A percentile compares a stretch with the other conserved stretches of the same genome.
These are phyloP conservation scores for Dasypus novemcinctus DNA, from an alignment of 2,113 vertebrate genomes.

Conservation along the genomic window DNA sequence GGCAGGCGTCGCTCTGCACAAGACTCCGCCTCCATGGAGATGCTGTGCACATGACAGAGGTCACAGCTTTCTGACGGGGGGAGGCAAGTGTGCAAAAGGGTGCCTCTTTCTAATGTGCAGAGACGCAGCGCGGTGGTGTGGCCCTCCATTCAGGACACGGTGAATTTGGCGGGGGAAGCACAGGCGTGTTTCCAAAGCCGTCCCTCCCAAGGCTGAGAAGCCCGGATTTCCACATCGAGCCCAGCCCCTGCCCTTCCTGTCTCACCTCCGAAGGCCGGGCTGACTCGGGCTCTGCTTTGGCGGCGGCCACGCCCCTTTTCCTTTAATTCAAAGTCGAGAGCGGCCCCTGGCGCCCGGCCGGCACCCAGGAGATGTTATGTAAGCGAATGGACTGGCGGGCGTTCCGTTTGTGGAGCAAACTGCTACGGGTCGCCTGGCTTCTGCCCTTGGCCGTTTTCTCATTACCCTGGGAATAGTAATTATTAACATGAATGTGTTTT, in stretches of 20 bases:
- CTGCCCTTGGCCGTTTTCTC: background rate
- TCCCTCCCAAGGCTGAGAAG: background rate
- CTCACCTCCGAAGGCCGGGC: background rate
- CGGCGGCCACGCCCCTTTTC: background rate
- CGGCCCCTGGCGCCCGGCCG: background rate
- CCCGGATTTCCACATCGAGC: background rate
- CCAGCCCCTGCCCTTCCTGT: background rate
- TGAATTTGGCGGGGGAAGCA: rapidly evolving
- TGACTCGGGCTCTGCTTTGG: background rate
- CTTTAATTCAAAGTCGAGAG: background rate
- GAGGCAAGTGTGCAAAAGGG: background rate
- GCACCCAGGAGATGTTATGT: too few relatives aligned
- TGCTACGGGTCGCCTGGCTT: background rate
- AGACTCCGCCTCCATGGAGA: background rate
- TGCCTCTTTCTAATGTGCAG: background rate
- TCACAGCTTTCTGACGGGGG: background rate
- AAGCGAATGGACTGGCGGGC: background rate
- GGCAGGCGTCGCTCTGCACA: background rate
- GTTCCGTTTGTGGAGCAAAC: background rate
- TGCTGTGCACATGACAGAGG: rapidly evolving
- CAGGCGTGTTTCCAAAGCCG: background rate
- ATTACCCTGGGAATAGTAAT: background rate
- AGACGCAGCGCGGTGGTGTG: background rate
- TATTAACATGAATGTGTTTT: rapidly evolving
- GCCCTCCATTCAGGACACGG: background rate